These are phyloP conservation scores for Marmota monax DNA, from an alignment of 2,113 vertebrate genomes.

Conservation along the genomic window DNA sequence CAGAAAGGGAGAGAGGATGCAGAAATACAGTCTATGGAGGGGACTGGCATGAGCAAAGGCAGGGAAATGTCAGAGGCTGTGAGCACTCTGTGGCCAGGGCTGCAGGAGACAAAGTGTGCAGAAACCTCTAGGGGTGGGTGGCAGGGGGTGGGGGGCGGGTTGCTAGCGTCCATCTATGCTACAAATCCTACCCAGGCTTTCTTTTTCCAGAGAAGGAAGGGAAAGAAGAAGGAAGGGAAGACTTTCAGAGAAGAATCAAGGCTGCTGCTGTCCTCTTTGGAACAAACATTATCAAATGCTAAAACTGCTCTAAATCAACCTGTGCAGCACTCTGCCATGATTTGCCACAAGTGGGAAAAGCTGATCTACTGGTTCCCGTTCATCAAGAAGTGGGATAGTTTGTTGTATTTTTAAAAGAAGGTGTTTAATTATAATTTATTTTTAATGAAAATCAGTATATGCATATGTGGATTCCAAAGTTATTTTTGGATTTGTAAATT, in stretches of 20 bases:
- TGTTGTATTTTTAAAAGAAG: conserved; percentile 27
- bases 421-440: conserved; percentile 22
- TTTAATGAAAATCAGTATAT: conserved; percentile 80
- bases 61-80: too few relatives aligned
- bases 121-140: neutral
- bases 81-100: neutral
- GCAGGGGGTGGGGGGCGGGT: too few relatives aligned
- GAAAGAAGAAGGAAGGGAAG: neutral
- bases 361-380: conserved; percentile 62
- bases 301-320: conserved; percentile 41
- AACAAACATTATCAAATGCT: conserved; percentile 66
- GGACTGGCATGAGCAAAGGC: neutral
- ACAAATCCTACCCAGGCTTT: neutral
- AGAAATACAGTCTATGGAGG: neutral
- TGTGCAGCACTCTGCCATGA: conserved; percentile 18
- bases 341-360: conserved; percentile 62
- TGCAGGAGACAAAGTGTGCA: accelerated
- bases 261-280: conserved; percentile 73
- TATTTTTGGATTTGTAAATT: conserved; percentile 13
- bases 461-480: conserved; percentile 68
- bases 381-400: conserved; percentile 42
- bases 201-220: neutral
- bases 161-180: accelerated
- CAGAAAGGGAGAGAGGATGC: neutral
- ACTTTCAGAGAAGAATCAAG: neutral